Conservation (phyloP, 2,797 vertebrate species). For the Peromyscus eremicus region DNA sequence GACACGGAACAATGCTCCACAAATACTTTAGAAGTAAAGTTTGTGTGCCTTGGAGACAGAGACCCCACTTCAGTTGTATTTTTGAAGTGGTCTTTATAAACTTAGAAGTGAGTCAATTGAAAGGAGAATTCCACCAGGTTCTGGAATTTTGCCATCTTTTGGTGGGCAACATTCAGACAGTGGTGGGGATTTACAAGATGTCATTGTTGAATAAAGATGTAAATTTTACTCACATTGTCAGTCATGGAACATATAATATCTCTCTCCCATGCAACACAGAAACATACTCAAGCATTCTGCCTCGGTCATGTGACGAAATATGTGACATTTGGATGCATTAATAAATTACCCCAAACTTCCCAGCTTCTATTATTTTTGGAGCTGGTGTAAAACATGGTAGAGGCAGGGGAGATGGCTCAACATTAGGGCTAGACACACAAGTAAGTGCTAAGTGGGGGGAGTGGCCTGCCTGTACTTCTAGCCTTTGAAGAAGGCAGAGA, state of each 20-base stretch:
- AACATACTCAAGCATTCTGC: constrained; percentile 50
- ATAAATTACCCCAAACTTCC: constrained; percentile 74
- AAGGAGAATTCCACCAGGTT: background rate
- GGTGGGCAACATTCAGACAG: background rate
- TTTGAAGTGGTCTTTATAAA: constrained; percentile 16
- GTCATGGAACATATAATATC: background rate
- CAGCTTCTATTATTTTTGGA: constrained; percentile 59
- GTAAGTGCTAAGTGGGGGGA: background rate
- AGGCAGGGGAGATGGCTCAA: background rate
- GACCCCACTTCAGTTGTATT: background rate
- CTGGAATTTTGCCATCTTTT: background rate
- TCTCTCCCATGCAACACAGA: constrained; percentile 52
- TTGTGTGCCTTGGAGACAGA: background rate
- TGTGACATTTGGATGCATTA: constrained; percentile 78
- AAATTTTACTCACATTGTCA: background rate
- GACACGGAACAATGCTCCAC: background rate
- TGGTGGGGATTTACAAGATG: background rate
- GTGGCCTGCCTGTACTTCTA: background rate
- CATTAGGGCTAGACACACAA: background rate
- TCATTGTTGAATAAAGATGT: background rate
- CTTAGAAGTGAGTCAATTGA: background rate
- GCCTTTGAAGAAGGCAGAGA: background rate
- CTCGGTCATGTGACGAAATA: constrained; percentile 72
- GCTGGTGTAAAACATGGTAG: constrained; percentile 56
- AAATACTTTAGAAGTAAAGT: background rate